Conservation (phyloP, 2,888 invertebrate genomes). For the Dolomedes plantarius region DNA sequence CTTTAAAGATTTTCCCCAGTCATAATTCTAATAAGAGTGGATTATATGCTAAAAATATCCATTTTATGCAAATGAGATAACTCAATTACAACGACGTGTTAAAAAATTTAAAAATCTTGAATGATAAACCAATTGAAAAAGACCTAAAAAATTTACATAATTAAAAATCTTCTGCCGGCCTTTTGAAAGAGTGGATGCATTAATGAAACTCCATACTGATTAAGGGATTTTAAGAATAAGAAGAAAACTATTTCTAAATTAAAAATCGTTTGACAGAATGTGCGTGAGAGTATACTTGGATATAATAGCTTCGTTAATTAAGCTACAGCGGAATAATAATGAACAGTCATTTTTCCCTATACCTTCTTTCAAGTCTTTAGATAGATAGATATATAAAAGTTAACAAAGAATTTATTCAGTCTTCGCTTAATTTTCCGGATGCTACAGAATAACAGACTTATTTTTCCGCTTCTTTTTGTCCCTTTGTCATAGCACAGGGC, state of each 20-base stretch:
- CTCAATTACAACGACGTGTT: not conserved
- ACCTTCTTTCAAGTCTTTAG: not conserved
- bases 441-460: not conserved
- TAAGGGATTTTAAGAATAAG: slow-evolving; percentile 19
- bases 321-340: not conserved
- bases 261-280: slow-evolving; percentile 23
- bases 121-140: not conserved
- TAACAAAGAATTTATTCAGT: not conserved
- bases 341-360: not conserved
- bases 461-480: not conserved
- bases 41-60: too few relatives aligned
- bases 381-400: not conserved
- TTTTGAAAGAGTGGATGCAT: not conserved
- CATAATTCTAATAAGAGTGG: too few relatives aligned
- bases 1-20: too few relatives aligned
- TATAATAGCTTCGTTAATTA: slow-evolving; percentile 21
- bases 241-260: slow-evolving; percentile 13
- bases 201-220: slow-evolving; percentile 23
- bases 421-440: not conserved
- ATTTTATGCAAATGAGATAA: not conserved
- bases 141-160: not conserved
- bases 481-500: not conserved
- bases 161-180: not conserved
- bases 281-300: slow-evolving; percentile 13
- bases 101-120: not conserved